Conservation (phyloP, 1,140 invertebrate genomes). For the Cepaea nemoralis region DNA sequence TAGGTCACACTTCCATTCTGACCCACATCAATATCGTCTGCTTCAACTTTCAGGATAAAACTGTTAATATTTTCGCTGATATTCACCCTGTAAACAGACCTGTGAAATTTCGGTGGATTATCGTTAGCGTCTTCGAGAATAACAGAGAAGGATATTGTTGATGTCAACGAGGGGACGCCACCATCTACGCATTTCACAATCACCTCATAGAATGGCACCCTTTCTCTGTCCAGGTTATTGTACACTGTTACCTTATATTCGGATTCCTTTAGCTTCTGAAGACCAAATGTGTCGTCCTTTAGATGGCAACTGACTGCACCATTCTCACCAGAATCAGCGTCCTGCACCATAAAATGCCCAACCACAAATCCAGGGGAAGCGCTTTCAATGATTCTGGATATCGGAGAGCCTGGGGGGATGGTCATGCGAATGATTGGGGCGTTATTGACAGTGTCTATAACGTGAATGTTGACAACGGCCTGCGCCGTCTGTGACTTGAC, state of each 20-base stretch:
- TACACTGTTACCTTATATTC: conserved; percentile 59
- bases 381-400: conserved; percentile 52
- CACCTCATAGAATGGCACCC: conserved; percentile 30
- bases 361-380: conserved; percentile 57
- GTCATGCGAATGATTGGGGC: conserved; percentile 83
- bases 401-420: conserved; percentile 49
- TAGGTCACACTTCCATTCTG: conserved; percentile 43
- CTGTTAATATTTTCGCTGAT: conserved; percentile 37
- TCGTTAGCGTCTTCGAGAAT: conserved; percentile 61
- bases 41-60: conserved; percentile 25
- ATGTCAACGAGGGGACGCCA: conserved; percentile 27
- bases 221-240: conserved; percentile 40
- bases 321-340: conserved; percentile 58
- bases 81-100: conserved; percentile 44
- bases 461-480: conserved; percentile 76
- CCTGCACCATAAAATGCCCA: conserved; percentile 58
- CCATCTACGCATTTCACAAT: conserved; percentile 34
- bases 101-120: conserved; percentile 55
- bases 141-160: conserved; percentile 48
- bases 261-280: conserved; percentile 52
- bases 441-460: conserved; percentile 94
- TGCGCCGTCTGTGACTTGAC: conserved; percentile 73
- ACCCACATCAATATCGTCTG: conserved; percentile 36
- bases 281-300: conserved; percentile 45
- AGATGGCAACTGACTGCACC: conserved; percentile 56